These are phyloP conservation scores for Blennius ocellaris DNA, from an alignment of 2,113 vertebrate genomes.

Conservation along the genomic window DNA sequence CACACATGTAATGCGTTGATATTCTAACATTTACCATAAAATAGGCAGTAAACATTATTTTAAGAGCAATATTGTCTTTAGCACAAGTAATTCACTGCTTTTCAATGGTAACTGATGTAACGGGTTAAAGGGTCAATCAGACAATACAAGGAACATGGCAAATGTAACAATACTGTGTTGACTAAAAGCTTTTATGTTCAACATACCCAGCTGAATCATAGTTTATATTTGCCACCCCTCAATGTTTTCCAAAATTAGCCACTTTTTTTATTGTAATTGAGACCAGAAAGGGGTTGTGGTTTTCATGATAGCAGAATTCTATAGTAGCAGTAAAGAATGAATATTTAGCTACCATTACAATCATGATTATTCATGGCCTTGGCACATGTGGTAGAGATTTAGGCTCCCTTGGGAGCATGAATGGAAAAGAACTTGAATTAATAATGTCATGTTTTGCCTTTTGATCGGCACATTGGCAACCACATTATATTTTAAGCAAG, in stretches of 20 bases:
- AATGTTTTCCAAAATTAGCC: conserved; percentile 14
- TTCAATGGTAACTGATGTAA: conserved; percentile 33
- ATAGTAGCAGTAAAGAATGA: conserved; percentile 7
- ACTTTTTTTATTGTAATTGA: conserved; percentile 18
- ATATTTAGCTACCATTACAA: not conserved
- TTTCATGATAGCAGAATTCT: conserved; percentile 5
- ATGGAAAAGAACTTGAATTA: not conserved
- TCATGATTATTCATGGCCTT: conserved; percentile 4
- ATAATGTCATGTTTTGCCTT: not conserved
- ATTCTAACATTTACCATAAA: too few species aligned
- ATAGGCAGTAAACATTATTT: too few species aligned
- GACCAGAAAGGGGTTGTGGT: not conserved
- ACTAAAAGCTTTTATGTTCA: conserved; percentile 32
- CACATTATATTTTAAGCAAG: not conserved
- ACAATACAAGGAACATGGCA: conserved; percentile 65
- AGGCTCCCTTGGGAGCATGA: not conserved
- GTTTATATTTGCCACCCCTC: conserved; percentile 19
- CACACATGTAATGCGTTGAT: too few species aligned
- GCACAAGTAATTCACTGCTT: too few species aligned
- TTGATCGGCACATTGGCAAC: not conserved
- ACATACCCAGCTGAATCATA: conserved; percentile 29
- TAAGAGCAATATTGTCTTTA: too few species aligned
- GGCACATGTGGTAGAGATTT: not conserved
- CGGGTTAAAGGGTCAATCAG: conserved; percentile 64
- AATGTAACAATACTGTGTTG: conserved; percentile 44